Evolutionary conservation across 1,140 invertebrate species (phyloP).

Genomic region (Archivesica marissinica): DNA sequence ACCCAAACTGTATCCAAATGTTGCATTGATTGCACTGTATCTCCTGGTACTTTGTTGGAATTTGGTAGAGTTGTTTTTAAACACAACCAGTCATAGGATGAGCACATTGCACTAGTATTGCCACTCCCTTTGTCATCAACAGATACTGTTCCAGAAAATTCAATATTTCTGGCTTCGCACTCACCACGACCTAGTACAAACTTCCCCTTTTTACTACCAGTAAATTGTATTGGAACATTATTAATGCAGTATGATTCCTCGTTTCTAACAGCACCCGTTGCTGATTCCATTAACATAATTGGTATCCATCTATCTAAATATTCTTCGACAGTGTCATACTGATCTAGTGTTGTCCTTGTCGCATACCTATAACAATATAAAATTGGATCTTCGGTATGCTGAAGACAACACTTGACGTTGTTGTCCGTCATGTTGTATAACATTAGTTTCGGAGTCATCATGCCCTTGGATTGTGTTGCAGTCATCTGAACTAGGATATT

Average conservation of each 20-base stretch:
- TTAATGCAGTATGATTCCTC: constrained; percentile 57
- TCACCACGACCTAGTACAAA: constrained; percentile 34
- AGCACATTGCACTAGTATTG: background rate
- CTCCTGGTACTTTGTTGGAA: background rate
- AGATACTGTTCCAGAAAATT: constrained; percentile 46
- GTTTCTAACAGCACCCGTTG: constrained; percentile 34
- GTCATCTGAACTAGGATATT: constrained; percentile 63
- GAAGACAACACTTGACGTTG: constrained; percentile 67
- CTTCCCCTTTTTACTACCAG: constrained; percentile 23
- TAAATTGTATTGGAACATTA: constrained; percentile 35
- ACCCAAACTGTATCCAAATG: background rate
- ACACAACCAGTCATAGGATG: constrained; percentile 43
- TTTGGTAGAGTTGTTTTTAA: constrained; percentile 3
- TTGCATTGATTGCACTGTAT: background rate
- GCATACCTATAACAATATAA: constrained; percentile 47
- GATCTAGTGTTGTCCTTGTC: constrained; percentile 6
- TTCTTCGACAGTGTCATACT: constrained; percentile 35
- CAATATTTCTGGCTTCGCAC: constrained; percentile 57
- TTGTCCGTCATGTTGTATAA: constrained; percentile 62
- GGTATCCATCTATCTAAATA: constrained; percentile 67
- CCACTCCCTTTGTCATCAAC: constrained; percentile 9
- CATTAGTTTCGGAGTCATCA: constrained; percentile 57
- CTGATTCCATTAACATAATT: constrained; percentile 70
- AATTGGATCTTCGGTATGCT: constrained; percentile 66
- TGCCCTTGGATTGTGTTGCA: constrained; percentile 48